phyloP scores from a whole-genome alignment of 2,797 vertebrate species.

The Scolopax rusticola region DNA sequence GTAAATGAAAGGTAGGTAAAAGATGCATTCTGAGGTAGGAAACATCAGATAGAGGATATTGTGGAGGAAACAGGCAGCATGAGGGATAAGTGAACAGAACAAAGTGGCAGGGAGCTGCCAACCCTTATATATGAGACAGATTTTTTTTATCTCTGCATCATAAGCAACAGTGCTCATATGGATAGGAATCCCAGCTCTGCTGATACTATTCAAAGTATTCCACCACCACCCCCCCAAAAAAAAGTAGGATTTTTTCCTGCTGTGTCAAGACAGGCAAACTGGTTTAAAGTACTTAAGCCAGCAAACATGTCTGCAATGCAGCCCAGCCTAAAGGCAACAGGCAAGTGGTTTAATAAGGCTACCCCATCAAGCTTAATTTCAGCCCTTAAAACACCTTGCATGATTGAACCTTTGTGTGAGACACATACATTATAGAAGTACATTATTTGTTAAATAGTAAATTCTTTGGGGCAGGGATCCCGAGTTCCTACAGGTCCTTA shows the following conservation, averaged over 20 bases:
- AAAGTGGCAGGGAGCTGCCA: not conserved
- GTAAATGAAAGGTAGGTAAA: not conserved
- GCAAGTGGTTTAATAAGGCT: conserved; percentile 6
- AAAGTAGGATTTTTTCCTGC: not conserved
- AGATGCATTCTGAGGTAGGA: not conserved
- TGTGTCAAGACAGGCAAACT: conserved; percentile 58
- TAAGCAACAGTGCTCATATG: not conserved
- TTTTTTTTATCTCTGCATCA: not conserved
- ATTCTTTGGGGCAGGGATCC: not conserved
- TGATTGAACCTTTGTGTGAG: not conserved
- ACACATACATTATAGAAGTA: not conserved
- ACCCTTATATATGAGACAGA: fast-evolving
- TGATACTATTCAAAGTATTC: conserved; percentile 18
- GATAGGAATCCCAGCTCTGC: not conserved
- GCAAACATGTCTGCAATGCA: conserved; percentile 37
- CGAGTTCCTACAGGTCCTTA: not conserved
- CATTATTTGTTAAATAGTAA: not conserved
- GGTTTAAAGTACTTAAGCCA: conserved; percentile 33
- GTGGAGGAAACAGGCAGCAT: not conserved
- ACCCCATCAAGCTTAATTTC: conserved; percentile 43
- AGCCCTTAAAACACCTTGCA: not conserved
- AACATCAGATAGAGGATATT: not conserved
- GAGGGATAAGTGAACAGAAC: not conserved
- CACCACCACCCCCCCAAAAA: not conserved
- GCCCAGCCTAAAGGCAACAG: conserved; percentile 60